These are phyloP conservation scores for Macrotrachela quadricornifera DNA, from an alignment of 1,140 invertebrate genomes.

Conservation along the genomic window DNA sequence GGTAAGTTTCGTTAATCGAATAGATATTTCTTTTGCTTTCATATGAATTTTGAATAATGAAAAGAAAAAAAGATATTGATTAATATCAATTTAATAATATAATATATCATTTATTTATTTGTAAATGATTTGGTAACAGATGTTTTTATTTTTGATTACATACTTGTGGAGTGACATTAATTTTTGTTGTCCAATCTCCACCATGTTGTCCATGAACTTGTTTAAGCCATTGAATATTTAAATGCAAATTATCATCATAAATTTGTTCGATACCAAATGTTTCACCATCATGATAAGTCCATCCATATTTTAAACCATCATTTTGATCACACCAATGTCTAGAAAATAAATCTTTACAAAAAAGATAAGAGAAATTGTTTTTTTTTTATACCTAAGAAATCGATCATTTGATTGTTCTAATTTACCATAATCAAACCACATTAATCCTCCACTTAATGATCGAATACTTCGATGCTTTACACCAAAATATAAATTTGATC, in stretches of 20 bases:
- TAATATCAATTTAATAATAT: too few relatives aligned
- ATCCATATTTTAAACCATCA: slow-evolving; percentile 59
- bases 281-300: slow-evolving; percentile 71
- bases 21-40: too few relatives aligned
- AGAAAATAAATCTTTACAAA: slow-evolving; percentile 12
- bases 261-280: slow-evolving; percentile 78
- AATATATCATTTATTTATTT: too few relatives aligned
- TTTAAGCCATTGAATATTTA: slow-evolving; percentile 59
- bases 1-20: too few relatives aligned
- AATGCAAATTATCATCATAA: slow-evolving; percentile 47
- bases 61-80: too few relatives aligned
- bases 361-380: background rate
- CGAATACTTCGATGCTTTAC: slow-evolving; percentile 64
- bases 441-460: slow-evolving; percentile 43
- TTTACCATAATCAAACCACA: slow-evolving; percentile 60
- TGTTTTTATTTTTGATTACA: slow-evolving; percentile 4
- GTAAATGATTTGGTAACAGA: slow-evolving; percentile 18
- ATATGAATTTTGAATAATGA: too few relatives aligned
- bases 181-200: slow-evolving; percentile 73
- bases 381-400: slow-evolving; percentile 5
- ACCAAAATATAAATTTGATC: slow-evolving; percentile 55
- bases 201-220: slow-evolving; percentile 50
- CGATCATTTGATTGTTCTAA: slow-evolving; percentile 10
- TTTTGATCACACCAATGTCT: slow-evolving; percentile 81
- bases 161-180: slow-evolving; percentile 44